These are phyloP conservation scores for Laticauda colubrina DNA, from an alignment of 2,113 vertebrate genomes.

Conservation along the genomic window DNA sequence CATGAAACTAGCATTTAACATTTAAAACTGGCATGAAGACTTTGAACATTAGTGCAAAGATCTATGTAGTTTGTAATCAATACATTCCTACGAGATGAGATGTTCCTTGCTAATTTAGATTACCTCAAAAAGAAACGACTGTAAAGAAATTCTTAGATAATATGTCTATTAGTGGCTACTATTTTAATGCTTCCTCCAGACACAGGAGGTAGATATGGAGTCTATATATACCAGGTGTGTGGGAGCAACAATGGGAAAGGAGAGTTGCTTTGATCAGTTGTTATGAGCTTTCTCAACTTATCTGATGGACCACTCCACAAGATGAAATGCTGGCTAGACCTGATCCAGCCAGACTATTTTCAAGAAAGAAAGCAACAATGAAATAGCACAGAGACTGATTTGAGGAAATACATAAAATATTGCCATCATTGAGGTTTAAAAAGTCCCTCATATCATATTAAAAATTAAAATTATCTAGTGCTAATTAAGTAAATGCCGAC, in stretches of 20 bases:
- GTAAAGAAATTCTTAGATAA: neutral
- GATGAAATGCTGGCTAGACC: neutral
- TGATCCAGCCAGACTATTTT: neutral
- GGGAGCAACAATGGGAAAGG: neutral
- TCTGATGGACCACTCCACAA: neutral
- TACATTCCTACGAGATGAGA: neutral
- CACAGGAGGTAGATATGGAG: neutral
- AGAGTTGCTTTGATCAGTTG: neutral
- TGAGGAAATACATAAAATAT: neutral
- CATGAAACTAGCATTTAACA: no score
- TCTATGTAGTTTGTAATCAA: neutral
- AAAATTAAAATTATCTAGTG: neutral
- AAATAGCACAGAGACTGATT: neutral
- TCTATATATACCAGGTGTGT: neutral
- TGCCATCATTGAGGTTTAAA: neutral
- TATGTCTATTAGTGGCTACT: neutral
- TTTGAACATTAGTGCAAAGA: no score
- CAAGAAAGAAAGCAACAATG: neutral
- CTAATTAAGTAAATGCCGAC: neutral
- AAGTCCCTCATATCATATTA: neutral
- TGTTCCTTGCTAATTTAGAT: neutral
- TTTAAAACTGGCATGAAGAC: neutral
- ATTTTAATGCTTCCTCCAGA: neutral
- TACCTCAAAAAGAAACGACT: neutral
- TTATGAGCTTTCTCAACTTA: neutral